Percentiles rank a stretch among this genome's conserved stretches.
Conservation (phyloP, 1,140 invertebrate genomes). For the Anastrepha ludens region DNA sequence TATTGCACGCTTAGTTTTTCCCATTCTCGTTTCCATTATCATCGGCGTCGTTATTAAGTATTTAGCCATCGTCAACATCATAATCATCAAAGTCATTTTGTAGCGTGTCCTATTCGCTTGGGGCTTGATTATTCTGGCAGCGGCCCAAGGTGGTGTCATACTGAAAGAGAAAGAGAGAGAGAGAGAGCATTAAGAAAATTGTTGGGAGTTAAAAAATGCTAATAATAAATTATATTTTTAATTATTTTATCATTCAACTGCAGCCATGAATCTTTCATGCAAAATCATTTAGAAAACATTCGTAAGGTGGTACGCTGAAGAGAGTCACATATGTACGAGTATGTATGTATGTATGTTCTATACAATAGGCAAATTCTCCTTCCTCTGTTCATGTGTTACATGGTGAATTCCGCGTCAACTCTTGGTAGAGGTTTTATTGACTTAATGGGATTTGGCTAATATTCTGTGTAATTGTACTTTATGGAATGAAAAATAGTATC, state of each 20-base stretch:
- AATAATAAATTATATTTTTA: constrained; percentile 43
- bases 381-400: too few species aligned
- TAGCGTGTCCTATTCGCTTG: not conserved
- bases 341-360: too few species aligned
- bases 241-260: constrained; percentile 20
- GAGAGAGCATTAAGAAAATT: not conserved
- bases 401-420: too few species aligned
- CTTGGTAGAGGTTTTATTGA: too few species aligned
- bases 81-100: not conserved
- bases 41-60: not conserved
- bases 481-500: too few species aligned
- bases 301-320: too few species aligned
- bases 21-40: not conserved
- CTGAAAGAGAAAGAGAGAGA: constrained; percentile 1
- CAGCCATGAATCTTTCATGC: not conserved
- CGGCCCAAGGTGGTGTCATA: not conserved
- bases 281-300: not conserved
- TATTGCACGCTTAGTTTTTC: not conserved
- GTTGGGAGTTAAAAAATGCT: constrained; percentile 4
- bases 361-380: too few species aligned
- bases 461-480: too few species aligned
- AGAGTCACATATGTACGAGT: too few species aligned
- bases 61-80: constrained; percentile 2
- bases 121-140: constrained; percentile 2
- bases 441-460: too few species aligned